These are phyloP conservation scores for Anarrhichthys ocellatus DNA, from an alignment of 2,113 vertebrate species.

Conservation along the genomic window DNA sequence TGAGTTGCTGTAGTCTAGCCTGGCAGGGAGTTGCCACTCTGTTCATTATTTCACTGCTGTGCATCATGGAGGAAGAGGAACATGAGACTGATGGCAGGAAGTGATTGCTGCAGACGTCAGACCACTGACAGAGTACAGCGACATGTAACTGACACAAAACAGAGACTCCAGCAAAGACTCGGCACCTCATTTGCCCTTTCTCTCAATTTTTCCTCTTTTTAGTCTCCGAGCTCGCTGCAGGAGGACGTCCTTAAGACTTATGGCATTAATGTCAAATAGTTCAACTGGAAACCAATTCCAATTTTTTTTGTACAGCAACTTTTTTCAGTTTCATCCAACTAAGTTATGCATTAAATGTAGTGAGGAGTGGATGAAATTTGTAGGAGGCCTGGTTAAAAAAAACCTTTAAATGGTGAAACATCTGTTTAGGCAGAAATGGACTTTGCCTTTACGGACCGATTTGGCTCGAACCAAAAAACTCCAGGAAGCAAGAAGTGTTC, in stretches of 20 bases:
- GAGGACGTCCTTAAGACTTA: background rate
- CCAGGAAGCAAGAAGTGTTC: background rate
- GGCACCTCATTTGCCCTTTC: constrained; percentile 32
- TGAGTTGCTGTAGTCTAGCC: constrained; percentile 24
- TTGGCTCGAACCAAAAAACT: no score
- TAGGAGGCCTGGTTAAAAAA: background rate
- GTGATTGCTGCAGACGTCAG: constrained; percentile 27
- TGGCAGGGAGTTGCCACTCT: constrained; percentile 31
- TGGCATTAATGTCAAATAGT: constrained; percentile 22
- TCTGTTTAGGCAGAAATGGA: background rate
- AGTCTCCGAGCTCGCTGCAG: constrained; percentile 2
- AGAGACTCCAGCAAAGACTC: constrained; percentile 45
- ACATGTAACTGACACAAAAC: constrained; percentile 45
- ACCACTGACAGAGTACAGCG: constrained; percentile 29
- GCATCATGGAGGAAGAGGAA: constrained; percentile 36
- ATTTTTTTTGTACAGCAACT: background rate
- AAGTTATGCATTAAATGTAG: background rate
- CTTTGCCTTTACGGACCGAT: background rate
- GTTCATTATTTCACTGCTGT: constrained; percentile 47
- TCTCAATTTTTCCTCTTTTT: constrained; percentile 6
- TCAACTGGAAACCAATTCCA: constrained; percentile 23
- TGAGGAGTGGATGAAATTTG: background rate
- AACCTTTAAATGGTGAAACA: background rate
- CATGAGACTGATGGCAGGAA: constrained; percentile 29
- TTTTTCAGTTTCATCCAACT: constrained; percentile 6